phyloP scores from a whole-genome alignment of 1,140 invertebrate genomes.

The Drosophila sechellia region DNA sequence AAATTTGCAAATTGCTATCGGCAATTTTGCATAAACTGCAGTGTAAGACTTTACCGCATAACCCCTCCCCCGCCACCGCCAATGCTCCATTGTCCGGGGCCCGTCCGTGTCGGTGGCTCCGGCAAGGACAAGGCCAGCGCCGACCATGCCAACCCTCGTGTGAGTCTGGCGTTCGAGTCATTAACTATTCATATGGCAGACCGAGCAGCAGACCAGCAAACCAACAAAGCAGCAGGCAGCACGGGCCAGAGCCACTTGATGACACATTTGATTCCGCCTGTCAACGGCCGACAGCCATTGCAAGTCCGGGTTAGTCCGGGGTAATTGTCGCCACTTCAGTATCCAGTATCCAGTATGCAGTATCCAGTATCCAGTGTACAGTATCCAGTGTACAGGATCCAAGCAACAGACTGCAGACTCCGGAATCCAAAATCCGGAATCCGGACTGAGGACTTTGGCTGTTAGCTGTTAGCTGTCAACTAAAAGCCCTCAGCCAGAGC shows the following conservation, averaged over 20 bases:
- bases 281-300: constrained; percentile 25
- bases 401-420: no score
- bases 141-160: neutral
- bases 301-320: constrained; percentile 10
- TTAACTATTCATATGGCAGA: constrained; percentile 76
- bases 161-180: constrained; percentile 40
- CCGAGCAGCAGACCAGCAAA: neutral
- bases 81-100: constrained; percentile 35
- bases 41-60: constrained; percentile 69
- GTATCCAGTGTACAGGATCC: no score
- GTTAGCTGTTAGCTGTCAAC: neutral
- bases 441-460: no score
- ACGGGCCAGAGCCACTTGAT: constrained; percentile 35
- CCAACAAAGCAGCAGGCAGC: constrained; percentile 8
- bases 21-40: constrained; percentile 80
- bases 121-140: constrained; percentile 45
- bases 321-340: constrained; percentile 14
- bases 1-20: constrained; percentile 84
- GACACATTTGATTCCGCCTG: constrained; percentile 55
- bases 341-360: neutral
- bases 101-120: neutral
- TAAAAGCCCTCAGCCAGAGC: neutral
- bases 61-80: constrained; percentile 38
- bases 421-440: no score
- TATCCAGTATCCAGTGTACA: neutral